Conservation (phyloP, 2,797 vertebrate species). For the Pogonophryne albipinna region DNA sequence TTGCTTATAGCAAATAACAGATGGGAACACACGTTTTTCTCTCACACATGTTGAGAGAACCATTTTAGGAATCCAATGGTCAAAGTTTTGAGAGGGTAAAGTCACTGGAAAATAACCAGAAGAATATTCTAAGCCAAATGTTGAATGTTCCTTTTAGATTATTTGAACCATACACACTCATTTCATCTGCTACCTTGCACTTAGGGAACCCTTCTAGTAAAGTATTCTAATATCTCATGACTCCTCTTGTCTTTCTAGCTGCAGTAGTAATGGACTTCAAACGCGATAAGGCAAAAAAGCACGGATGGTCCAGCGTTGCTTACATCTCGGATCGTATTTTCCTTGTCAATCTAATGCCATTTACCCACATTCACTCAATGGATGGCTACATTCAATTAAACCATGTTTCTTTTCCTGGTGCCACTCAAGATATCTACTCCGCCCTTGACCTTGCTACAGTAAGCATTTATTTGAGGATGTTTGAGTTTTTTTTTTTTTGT, state of each 20-base stretch:
- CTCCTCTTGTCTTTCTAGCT: conserved; percentile 4
- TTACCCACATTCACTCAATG: not conserved
- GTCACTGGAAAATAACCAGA: not conserved
- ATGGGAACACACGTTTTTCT: not conserved
- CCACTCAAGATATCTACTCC: conserved; percentile 9
- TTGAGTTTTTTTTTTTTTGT: conserved; percentile 25
- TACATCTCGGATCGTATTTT: not conserved
- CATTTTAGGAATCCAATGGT: not conserved
- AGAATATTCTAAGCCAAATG: not conserved
- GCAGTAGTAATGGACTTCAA: conserved; percentile 2
- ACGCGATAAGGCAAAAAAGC: not conserved
- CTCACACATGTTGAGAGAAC: not conserved
- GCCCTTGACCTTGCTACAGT: conserved; percentile 12
- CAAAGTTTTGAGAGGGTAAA: not conserved
- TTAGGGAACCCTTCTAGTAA: conserved; percentile 11
- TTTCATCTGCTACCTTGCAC: conserved; percentile 5
- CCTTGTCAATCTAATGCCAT: conserved; percentile 2
- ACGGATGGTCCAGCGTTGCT: not conserved
- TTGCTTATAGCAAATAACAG: conserved; percentile 13
- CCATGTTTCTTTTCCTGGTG: conserved; percentile 9
- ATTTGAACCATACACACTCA: not conserved
- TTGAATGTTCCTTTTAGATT: not conserved
- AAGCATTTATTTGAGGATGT: conserved; percentile 18
- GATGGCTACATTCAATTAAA: conserved; percentile 11
- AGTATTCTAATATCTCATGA: conserved; percentile 9